Evolutionary conservation across 1,140 invertebrate species (phyloP), one percentile per base, ranked within the genome.

Genomic region (Chrysoperla carnea): DNA sequence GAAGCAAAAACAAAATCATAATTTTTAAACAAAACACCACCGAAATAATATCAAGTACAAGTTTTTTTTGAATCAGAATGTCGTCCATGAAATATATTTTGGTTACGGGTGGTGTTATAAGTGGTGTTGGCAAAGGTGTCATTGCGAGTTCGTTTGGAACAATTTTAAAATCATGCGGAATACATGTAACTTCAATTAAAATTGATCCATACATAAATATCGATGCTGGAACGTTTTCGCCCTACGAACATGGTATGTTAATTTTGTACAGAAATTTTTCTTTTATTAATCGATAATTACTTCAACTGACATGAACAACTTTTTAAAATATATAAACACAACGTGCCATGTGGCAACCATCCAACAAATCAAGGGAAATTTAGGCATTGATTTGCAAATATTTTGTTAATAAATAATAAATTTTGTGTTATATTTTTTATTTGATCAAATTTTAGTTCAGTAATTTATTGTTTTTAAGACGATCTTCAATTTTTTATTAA

Each of bases 171-270:
- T 81, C 83, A 46, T 88, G 83, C 58, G 90, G 89, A 5, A 78
- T 95, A 38, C 72, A 81, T 57, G 91, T 97, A 4, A 96, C 93
- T 15, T 86, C 88, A 11, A 98, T 99, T 51, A 99, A 99, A 73
- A 99, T 99, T 55, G 94, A 99, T 63, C 94, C 94, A 0, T 99
- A 99, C 58, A 90, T 98, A 40, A 99, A 99, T 63, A 92, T 97
- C 48, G 94, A 99, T 67, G 94, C 94, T 51, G 93, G 93, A 48
- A 97, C 93, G 35, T 98, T 98, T 69, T 96, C 91, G 2, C 94
- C 94, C 0, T 97, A 93, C 62, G 94, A 99, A 61, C 94, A 98
- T 67, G 94, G 93, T 93, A 70, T 71, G 61, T 59, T 44, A 46
- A 40, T 37, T 37, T 14, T 17, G 12, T 13, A 6, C 2, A 11